Percentiles rank a stretch among this genome's conserved stretches.
These are phyloP conservation scores for Harpegnathos saltator DNA, from an alignment of 1,140 invertebrate genomes.

Conservation along the genomic window DNA sequence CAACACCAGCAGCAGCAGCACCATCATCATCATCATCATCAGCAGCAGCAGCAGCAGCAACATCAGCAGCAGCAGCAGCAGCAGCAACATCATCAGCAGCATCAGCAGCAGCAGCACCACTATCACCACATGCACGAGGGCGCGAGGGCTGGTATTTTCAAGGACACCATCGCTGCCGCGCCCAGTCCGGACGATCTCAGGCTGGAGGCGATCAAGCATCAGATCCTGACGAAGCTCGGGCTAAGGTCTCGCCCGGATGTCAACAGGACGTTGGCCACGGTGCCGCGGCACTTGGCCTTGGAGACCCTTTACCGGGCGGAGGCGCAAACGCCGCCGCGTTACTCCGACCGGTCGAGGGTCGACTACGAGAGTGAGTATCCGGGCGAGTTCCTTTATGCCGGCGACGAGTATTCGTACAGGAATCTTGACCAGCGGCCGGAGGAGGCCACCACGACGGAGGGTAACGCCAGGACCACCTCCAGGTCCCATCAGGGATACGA, in stretches of 20 bases:
- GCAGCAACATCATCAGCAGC: conserved; percentile 74
- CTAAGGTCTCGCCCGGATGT: conserved; percentile 90
- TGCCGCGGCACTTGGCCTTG: conserved; percentile 89
- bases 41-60: conserved; percentile 76
- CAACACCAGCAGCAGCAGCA: conserved; percentile 81
- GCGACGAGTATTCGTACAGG: conserved; percentile 81
- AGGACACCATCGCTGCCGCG: conserved; percentile 58
- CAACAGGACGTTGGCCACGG: conserved; percentile 87
- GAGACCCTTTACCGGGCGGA: conserved; percentile 90
- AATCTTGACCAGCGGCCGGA: conserved; percentile 77
- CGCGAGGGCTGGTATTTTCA: conserved; percentile 61
- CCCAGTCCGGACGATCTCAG: conserved; percentile 87
- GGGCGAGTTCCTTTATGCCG: conserved; percentile 77
- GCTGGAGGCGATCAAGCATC: conserved; percentile 91
- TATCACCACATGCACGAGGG: conserved; percentile 68
- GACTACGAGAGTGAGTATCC: conserved; percentile 72
- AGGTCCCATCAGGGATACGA: conserved; percentile 79
- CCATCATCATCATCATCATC: conserved; percentile 76
- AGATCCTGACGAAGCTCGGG: conserved; percentile 91
- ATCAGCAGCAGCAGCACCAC: conserved; percentile 72
- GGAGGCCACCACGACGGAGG: conserved; percentile 68
- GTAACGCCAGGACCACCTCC: conserved; percentile 69
- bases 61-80: conserved; percentile 81
- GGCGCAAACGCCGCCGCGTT: conserved; percentile 78
- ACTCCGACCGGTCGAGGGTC: conserved; percentile 61